Evolutionary conservation across 2,797 vertebrate species (phyloP).

Genomic region (Pyrocephalus nanus): DNA sequence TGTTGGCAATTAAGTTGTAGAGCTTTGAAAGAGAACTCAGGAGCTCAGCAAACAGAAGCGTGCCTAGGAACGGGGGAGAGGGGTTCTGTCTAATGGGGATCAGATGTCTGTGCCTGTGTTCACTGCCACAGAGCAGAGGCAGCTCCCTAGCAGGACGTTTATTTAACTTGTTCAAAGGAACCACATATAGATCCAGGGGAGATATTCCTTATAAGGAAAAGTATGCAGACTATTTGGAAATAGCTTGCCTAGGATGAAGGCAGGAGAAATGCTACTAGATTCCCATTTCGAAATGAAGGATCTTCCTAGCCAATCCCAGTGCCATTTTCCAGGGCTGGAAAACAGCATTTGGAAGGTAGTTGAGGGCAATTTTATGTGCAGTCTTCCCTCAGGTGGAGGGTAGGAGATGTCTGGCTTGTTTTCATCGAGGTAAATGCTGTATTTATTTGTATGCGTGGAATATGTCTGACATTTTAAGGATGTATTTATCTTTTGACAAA

Average conservation of each 20-base stretch:
- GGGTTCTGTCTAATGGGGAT: constrained; percentile 41
- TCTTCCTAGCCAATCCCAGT: background rate
- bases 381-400: background rate
- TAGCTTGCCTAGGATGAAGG: constrained; percentile 66
- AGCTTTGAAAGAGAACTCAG: constrained; percentile 29
- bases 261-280: constrained; percentile 54
- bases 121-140: constrained; percentile 39
- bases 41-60: background rate
- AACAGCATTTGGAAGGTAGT: background rate
- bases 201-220: constrained; percentile 87
- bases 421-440: background rate
- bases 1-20: background rate
- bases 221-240: constrained; percentile 83
- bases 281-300: background rate
- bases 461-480: background rate
- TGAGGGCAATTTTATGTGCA: background rate
- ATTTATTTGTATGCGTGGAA: background rate
- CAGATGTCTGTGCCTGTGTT: constrained; percentile 51
- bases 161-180: constrained; percentile 75
- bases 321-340: constrained; percentile 21
- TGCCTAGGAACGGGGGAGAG: background rate
- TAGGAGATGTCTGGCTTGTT: background rate
- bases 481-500: background rate
- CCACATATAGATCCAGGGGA: constrained; percentile 75
- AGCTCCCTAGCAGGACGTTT: constrained; percentile 69